phyloP scores from a whole-genome alignment of 2,888 invertebrate genomes.

The Apamea sordens region DNA sequence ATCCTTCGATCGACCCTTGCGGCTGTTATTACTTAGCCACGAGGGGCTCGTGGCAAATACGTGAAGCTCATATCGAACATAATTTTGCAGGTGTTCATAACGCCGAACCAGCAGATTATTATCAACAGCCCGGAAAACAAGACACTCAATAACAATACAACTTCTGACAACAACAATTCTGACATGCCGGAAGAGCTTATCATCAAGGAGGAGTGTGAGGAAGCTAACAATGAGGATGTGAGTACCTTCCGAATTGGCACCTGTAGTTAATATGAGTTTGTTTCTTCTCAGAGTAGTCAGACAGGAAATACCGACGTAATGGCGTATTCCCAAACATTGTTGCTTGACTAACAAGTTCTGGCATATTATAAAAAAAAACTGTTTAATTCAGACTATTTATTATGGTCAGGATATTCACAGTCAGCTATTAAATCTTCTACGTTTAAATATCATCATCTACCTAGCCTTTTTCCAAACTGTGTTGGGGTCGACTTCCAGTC shows the following conservation, averaged over 20 bases:
- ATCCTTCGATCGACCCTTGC: background rate
- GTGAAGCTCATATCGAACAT: background rate
- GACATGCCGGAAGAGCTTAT: slow-evolving; percentile 68
- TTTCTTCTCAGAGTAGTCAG: background rate
- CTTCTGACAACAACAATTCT: slow-evolving; percentile 79
- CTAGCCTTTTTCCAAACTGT: too few relatives aligned
- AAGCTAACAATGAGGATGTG: slow-evolving; percentile 81
- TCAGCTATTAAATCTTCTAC: background rate
- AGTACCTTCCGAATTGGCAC: slow-evolving; percentile 64
- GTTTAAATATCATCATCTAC: background rate
- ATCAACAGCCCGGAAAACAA: slow-evolving; percentile 80
- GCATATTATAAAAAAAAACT: too few relatives aligned
- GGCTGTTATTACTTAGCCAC: background rate
- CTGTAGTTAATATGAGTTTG: background rate
- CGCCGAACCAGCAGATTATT: slow-evolving; percentile 85
- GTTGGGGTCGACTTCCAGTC: too few relatives aligned
- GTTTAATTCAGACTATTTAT: too few relatives aligned
- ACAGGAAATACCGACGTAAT: background rate
- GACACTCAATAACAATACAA: slow-evolving; percentile 80
- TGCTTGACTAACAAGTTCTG: background rate
- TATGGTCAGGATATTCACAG: background rate
- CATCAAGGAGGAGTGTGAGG: slow-evolving; percentile 86
- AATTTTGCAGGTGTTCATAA: slow-evolving; percentile 81
- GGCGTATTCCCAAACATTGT: background rate
- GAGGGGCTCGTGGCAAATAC: background rate